Conservation (phyloP, 1,140 invertebrate genomes). For the Cyphomyrmex costatus region DNA sequence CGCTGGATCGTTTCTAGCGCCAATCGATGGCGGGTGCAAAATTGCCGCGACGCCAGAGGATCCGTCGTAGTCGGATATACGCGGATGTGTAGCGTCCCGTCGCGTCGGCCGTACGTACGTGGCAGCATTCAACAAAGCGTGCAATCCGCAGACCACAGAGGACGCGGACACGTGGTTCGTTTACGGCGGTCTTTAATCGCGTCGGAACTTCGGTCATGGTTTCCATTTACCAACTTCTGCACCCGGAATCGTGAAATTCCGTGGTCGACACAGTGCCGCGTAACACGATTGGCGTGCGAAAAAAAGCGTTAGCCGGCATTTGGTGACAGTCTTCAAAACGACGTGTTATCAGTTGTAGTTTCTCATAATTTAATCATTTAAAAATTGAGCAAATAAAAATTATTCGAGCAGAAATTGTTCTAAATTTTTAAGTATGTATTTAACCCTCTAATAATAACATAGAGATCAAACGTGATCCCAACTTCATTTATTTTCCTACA, state of each 20-base stretch:
- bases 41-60: conserved; percentile 35
- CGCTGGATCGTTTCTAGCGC: background rate
- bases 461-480: no score
- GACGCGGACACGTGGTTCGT: conserved; percentile 48
- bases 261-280: conserved; percentile 6
- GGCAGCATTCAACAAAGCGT: conserved; percentile 42
- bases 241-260: background rate
- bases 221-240: conserved; percentile 42
- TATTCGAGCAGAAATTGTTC: background rate
- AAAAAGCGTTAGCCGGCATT: background rate
- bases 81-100: background rate
- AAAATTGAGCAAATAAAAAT: background rate
- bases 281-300: background rate
- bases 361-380: background rate
- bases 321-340: background rate
- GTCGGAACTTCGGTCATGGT: conserved; percentile 43
- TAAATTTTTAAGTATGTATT: background rate
- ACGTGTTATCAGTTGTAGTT: background rate
- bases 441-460: no score
- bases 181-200: conserved; percentile 60
- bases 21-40: conserved; percentile 31
- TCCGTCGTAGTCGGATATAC: conserved; percentile 6
- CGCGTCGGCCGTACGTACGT: conserved; percentile 17
- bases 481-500: no score
- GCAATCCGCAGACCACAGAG: conserved; percentile 50